Conservation (phyloP, 2,113 vertebrate genomes). For the Phyllostomus discolor region DNA sequence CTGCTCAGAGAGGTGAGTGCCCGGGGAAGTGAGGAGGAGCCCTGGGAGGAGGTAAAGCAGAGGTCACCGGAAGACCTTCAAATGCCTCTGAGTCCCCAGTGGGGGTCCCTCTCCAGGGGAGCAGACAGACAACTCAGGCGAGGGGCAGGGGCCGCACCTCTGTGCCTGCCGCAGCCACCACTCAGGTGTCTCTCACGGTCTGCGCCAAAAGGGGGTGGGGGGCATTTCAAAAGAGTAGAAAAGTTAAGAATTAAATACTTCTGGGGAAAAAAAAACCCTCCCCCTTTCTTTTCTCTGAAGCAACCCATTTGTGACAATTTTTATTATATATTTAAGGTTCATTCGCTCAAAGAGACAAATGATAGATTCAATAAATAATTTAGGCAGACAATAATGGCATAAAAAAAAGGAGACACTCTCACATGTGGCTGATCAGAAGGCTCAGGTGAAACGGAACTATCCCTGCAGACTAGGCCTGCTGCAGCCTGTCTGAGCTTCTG, state of each 20-base stretch:
- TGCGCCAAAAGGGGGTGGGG: background rate
- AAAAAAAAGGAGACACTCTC: background rate
- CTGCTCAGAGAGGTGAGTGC: background rate
- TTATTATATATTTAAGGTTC: conserved; percentile 5
- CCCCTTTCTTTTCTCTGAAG: background rate
- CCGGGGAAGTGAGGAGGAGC: background rate
- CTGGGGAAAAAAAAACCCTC: background rate
- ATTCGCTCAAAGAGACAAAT: conserved; percentile 18
- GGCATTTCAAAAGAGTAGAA: background rate
- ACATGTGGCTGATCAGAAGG: background rate
- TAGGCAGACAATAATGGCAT: background rate
- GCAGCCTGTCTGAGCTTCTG: background rate
- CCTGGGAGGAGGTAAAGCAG: background rate
- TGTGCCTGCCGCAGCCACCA: background rate
- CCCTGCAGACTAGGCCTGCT: background rate
- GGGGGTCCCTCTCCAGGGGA: background rate
- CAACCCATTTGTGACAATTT: conserved; percentile 7
- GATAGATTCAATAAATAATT: background rate
- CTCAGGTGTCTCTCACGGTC: background rate
- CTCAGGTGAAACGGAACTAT: background rate
- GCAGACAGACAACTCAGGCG: background rate
- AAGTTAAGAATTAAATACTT: conserved; percentile 20
- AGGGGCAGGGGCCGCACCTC: background rate
- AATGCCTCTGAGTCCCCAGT: rapidly evolving
- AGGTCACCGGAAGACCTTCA: background rate